Evolutionary conservation across 2,113 vertebrate species (phyloP).

Genomic region (Echinops telfairi): DNA sequence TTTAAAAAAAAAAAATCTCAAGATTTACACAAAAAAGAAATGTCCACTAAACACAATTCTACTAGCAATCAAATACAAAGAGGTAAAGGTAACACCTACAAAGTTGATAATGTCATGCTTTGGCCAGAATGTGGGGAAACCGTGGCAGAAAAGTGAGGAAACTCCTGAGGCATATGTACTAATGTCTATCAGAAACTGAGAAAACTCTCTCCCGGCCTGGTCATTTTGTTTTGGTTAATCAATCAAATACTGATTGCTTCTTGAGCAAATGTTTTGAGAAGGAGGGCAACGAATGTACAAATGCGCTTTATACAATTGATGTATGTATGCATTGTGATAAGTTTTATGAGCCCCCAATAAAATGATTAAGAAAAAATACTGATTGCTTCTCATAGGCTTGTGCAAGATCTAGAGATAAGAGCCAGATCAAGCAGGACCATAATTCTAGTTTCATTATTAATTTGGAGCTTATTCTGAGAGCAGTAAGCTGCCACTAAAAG

Average conservation of each 20-base stretch:
- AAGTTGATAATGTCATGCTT: background rate
- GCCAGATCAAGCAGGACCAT: background rate
- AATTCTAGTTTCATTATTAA: background rate
- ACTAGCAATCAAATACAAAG: background rate
- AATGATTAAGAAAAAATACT: background rate
- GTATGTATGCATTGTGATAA: too few relatives aligned
- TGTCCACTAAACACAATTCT: background rate
- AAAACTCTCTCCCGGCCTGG: background rate
- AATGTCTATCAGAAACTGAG: background rate
- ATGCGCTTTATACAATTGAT: too few relatives aligned
- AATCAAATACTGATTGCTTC: background rate
- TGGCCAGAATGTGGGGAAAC: background rate
- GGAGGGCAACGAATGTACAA: too few relatives aligned
- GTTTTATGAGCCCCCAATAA: too few relatives aligned
- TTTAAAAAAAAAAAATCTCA: too few relatives aligned
- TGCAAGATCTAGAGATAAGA: background rate
- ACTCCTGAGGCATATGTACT: background rate
- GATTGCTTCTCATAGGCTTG: background rate
- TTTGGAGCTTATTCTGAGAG: background rate
- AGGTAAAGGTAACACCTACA: constrained; percentile 10
- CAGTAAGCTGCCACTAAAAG: background rate
- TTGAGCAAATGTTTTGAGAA: too few relatives aligned
- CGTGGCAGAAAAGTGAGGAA: background rate
- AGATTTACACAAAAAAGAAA: background rate
- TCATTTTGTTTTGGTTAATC: background rate